Base-by-base conservation (phyloP, 2,797 vertebrate genomes). In the Pseudochirops cupreus region DNA sequence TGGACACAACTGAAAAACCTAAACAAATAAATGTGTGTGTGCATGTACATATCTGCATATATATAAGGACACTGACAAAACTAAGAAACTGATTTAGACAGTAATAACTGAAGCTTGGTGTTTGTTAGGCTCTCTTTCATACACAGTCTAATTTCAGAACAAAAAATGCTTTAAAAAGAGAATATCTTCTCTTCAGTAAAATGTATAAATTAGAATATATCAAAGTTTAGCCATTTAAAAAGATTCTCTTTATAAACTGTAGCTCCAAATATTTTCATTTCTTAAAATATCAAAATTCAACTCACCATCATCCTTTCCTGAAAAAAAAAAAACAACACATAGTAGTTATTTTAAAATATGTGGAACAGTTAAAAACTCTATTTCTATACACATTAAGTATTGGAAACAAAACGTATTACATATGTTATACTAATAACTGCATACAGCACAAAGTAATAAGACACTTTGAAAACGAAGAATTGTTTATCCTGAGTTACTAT, bases 271-370 rank as follows among this genome's bases (percentile, higher is more conserved):
- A 53, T 28, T 87, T 87, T 87, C n/a, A 82, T 82, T 87, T 87
- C 39, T 87, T 50, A 46, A 96, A 96, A 93, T 21, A 94, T 18
- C 56, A 56, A 1, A 96, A 53, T 96, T 93, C 91, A n/a, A 99
- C 99, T 99, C 98, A 99, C 99, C 99, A 94, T 99, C 99, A 96
- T 99, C 99, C 91, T 99, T 99, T 96, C 99, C 99, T 99, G 97
- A 16, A 97, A 94, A 59, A 39, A 82, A 91, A 96, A 74, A 57
- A 59, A 93, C n/a, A 74, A 82, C 46, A 52, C 5, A 52, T 46
- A 92, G 58, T 56, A 56, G 18, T 93, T 92, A 90, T 96, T 62
- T 96, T 59, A 98, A 94, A 96, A 94, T 91, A 54, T 94, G 9
- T 90, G n/a, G 94, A 91, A 92, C 3, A 97, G 94, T 90, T 93